These are phyloP conservation scores for Micropterix aruncella DNA, from an alignment of 2,888 invertebrate species.

Conservation along the genomic window DNA sequence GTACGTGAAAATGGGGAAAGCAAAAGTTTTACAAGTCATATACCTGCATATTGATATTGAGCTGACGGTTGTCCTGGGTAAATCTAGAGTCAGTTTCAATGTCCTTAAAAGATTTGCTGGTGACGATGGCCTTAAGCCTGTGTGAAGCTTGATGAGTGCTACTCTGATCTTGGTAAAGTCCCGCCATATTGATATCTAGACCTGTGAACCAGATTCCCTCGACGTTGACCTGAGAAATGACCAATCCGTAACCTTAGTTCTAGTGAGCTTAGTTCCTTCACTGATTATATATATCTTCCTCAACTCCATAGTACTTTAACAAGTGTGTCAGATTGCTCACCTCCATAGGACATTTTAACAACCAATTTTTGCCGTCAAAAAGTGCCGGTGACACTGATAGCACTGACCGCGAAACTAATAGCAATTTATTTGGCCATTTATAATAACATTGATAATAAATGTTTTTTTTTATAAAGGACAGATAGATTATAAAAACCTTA, in stretches of 20 bases:
- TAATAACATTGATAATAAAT: too few species aligned
- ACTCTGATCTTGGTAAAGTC: constrained; percentile 63
- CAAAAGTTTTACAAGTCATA: too few species aligned
- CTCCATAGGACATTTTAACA: neutral
- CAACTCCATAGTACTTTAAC: too few species aligned
- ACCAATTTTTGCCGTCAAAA: neutral
- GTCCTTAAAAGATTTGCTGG: constrained; percentile 59
- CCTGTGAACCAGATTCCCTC: constrained; percentile 72
- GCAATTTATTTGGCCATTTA: too few species aligned
- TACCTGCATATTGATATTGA: constrained; percentile 54
- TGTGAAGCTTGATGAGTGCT: constrained; percentile 47
- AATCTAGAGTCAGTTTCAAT: constrained; percentile 50
- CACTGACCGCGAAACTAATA: too few species aligned
- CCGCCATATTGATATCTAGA: constrained; percentile 52
- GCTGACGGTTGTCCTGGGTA: constrained; percentile 51
- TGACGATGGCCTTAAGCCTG: constrained; percentile 52
- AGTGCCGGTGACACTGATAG: too few species aligned
- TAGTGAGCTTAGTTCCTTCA: too few species aligned
- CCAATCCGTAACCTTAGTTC: too few species aligned
- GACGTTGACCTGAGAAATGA: constrained; percentile 51
- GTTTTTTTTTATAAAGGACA: too few species aligned
- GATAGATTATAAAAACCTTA: too few species aligned
- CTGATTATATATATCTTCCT: too few species aligned
- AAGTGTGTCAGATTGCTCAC: neutral
- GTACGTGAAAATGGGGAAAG: too few species aligned